A percentile compares a stretch with the other conserved stretches of the same genome.
Conservation (phyloP, 1,140 invertebrate species). For the Theocolax elegans region DNA sequence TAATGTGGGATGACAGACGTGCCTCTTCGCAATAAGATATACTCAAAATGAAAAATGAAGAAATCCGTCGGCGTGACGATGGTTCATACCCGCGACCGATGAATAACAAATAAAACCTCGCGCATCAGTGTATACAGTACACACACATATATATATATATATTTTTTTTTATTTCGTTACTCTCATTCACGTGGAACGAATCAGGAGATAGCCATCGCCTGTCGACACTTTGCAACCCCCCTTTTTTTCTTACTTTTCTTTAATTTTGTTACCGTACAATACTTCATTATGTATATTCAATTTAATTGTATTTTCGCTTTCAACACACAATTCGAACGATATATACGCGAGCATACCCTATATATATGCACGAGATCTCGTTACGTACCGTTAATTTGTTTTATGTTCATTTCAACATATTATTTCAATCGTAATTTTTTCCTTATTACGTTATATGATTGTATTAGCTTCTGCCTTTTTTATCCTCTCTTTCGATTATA, state of each 20-base stretch:
- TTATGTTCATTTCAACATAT: neutral
- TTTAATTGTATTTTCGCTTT: neutral
- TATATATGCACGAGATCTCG: neutral
- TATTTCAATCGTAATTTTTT: neutral
- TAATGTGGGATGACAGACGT: too few species aligned
- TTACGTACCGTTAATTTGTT: neutral
- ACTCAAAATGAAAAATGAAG: neutral
- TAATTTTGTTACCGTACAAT: neutral
- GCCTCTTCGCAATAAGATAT: too few species aligned
- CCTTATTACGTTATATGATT: slow-evolving; percentile 25
- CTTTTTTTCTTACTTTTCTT: neutral
- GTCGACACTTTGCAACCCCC: neutral
- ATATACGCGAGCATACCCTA: neutral
- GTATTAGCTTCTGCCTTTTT: slow-evolving; percentile 36
- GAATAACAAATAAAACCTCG: neutral
- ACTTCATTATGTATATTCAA: too few species aligned
- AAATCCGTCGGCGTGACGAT: neutral
- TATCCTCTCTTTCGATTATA: neutral
- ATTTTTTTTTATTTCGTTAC: neutral
- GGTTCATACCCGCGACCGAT: too few species aligned
- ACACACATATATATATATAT: too few species aligned
- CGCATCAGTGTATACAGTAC: neutral
- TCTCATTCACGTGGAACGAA: slow-evolving; percentile 3
- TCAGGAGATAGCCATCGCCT: slow-evolving; percentile 4
- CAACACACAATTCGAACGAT: neutral